Conservation (phyloP, 2,888 invertebrate genomes). For the Patella pellucida region DNA sequence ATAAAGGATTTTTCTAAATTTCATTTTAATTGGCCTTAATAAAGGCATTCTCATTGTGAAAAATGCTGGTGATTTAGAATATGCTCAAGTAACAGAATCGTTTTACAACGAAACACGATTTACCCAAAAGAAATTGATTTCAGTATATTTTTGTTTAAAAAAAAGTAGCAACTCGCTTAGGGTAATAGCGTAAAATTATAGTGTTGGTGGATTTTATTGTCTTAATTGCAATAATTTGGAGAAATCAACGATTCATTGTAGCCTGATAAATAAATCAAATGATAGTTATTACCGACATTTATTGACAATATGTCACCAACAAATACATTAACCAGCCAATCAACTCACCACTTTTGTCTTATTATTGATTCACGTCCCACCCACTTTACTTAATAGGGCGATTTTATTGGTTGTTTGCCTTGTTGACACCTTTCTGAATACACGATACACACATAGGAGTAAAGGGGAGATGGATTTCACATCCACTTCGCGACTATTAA, state of each 20-base stretch:
- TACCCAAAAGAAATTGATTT: too few species aligned
- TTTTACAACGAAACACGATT: too few species aligned
- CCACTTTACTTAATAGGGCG: background rate
- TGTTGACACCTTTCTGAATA: constrained; percentile 11
- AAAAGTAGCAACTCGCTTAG: too few species aligned
- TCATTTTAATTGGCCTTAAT: too few species aligned
- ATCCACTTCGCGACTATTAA: constrained; percentile 10
- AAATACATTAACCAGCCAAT: background rate
- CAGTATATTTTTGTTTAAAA: too few species aligned
- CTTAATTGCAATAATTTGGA: background rate
- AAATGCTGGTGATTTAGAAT: too few species aligned
- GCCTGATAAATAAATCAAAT: background rate
- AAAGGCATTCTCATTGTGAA: too few species aligned
- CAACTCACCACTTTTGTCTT: background rate
- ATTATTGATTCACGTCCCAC: background rate
- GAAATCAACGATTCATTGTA: constrained; percentile 5
- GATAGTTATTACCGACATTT: constrained; percentile 1
- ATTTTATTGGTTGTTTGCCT: background rate
- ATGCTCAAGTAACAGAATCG: too few species aligned
- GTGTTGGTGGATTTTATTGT: background rate
- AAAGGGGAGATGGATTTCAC: constrained; percentile 2
- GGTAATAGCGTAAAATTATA: too few species aligned
- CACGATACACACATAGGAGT: background rate
- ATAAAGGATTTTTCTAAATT: too few species aligned
- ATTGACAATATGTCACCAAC: constrained; percentile 9